These are phyloP conservation scores for Willisornis vidua DNA, from an alignment of 2,113 vertebrate species.

Conservation along the genomic window DNA sequence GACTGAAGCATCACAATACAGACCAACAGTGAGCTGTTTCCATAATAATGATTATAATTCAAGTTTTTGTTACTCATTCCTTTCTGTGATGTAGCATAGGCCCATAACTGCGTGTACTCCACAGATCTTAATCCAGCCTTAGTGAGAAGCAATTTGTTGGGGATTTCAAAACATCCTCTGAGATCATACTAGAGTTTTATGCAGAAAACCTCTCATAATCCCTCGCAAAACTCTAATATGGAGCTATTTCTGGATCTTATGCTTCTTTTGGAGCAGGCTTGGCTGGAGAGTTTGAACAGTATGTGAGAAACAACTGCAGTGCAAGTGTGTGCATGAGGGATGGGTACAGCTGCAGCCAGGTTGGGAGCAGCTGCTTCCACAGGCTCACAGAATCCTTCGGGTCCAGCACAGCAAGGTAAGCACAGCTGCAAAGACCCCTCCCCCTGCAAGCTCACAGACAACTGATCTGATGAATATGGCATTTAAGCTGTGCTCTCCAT, in stretches of 20 bases:
- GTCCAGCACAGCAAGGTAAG: neutral
- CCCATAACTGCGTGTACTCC: neutral
- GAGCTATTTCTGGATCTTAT: slow-evolving; percentile 5
- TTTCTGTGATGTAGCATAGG: neutral
- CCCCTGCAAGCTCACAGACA: neutral
- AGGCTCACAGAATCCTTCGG: neutral
- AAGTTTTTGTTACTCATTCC: neutral
- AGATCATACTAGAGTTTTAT: slow-evolving; percentile 1
- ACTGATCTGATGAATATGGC: neutral
- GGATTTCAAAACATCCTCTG: slow-evolving; percentile 38
- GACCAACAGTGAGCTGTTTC: neutral
- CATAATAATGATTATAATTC: neutral
- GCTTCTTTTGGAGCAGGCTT: neutral
- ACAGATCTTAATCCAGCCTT: slow-evolving; percentile 13
- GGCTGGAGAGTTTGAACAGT: neutral
- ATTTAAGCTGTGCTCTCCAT: neutral
- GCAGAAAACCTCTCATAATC: neutral
- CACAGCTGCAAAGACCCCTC: neutral
- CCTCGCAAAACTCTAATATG: neutral
- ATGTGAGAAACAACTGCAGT: neutral
- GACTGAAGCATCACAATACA: neutral
- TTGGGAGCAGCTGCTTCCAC: neutral
- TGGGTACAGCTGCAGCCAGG: neutral
- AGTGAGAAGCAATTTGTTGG: slow-evolving; percentile 9
- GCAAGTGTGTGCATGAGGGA: neutral